Evolutionary conservation across 2,113 vertebrate species (phyloP), one percentile per base, ranked within the genome.

Genomic region (Rostratula benghalensis): DNA sequence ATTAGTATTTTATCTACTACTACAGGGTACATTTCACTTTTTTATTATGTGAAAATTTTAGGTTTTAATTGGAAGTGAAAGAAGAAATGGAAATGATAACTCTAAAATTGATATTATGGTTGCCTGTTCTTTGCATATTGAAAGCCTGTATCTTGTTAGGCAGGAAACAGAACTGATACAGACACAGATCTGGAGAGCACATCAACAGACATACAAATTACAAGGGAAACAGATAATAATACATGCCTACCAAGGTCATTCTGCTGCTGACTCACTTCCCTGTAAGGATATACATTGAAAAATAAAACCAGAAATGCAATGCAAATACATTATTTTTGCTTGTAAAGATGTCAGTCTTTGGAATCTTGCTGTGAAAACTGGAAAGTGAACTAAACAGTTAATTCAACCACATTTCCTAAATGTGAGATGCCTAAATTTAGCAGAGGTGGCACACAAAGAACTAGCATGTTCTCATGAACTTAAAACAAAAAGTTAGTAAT

Each of bases 11-110:
- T 39, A 93, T 54, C 41, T 85, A 61, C 27, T 93, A 80, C 27
- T 87, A 87, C n/a, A 93, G 69, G 65, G 77, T 67, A 76, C 31
- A 83, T 85, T 93, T 93, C 19, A 87, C 31, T 92, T 91, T 93
- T 91, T 93, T 90, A 89, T 90, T 93, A 91, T 68, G 94, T 87
- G 22, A 89, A 91, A 93, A 93, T 84, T 68, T 89, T 65, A 69
- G 60, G 51, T 94, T 96, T 82, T 84, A 94, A 92, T 92, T 92
- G 56, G 87, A 96, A 92, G 45, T 87, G 73, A 93, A 69, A 87
- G 63, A 87, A 90, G 73, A 95, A 95, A 76, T 63, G 70, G 77
- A 68, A 56, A 43, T 61, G 27, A 39, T 68, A 93, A 87, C 54
- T 86, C 60, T 87, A 69, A 85, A 96, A 94, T 56, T 87, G 77